Evolutionary conservation across 2,797 vertebrate genomes (phyloP), one percentile per base, ranked within the genome.

Genomic region (Sebastes nivosus): DNA sequence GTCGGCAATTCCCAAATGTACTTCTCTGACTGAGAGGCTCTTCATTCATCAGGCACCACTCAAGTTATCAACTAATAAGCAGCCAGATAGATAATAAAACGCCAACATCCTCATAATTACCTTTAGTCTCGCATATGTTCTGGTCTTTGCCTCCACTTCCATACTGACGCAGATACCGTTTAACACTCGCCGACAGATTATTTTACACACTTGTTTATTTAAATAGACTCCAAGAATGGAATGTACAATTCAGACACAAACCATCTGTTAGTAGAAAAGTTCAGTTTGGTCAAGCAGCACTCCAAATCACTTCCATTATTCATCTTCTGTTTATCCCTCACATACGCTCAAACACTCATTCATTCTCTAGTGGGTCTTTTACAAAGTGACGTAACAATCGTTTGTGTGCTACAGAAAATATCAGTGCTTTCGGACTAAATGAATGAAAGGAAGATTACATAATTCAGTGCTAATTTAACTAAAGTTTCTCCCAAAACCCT

Each of bases 151-250:
- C 55, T 65, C 5, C 1, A 64, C 14, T 57, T 77, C 30, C 58
- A 38, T 10, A 24, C 42, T 24, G 65, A 66, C 55, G 12, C 52
- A 59, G 8, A 78, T 8, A 46, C 14, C 5, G n/a, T 27, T 68
- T 7, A 52, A 74, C n/a, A 72, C 52, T 67, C 60, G 70, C 10
- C 7, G 29, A 72, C 2, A 76, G 2, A 65, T 72, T 38, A 57
- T 86, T 89, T 89, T 75, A 87, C 88, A 93, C 85, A 78, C 88
- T 91, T 87, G 64, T 94, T 94, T 95, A 94, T 94, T 94, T 91
- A 94, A 95, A 95, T 92, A 92, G 86, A 81, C 84, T 91, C 80
- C 86, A 90, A 85, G 63, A 84, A 85, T 88, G 85, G 87, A 94
- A 95, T 92, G 91, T 90, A 93, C 91, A 93, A 68, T 88, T 90